phyloP scores from a whole-genome alignment of 2,888 invertebrate species.

The Dicranocentrus wangi region DNA sequence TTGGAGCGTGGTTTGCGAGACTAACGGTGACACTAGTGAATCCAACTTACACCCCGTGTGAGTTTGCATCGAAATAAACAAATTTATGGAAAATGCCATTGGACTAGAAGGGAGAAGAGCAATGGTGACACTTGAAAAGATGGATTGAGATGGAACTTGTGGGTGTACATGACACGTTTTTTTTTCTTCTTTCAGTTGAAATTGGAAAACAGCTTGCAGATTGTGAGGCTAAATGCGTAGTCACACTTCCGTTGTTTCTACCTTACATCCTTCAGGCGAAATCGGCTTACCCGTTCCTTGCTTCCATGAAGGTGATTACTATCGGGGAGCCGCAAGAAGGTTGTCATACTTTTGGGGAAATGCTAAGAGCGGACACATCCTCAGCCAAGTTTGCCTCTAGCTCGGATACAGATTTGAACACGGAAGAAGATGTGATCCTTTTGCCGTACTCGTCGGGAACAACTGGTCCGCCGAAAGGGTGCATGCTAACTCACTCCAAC shows the following conservation, averaged over 20 bases:
- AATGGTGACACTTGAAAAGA: not conserved
- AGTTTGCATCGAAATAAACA: conserved; percentile 3
- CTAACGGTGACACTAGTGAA: conserved; percentile 72
- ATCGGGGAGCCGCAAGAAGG: conserved; percentile 61
- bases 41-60: conserved; percentile 71
- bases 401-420: conserved; percentile 68
- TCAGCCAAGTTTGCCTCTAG: conserved; percentile 65
- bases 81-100: not conserved
- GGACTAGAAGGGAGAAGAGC: not conserved
- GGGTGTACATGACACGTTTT: not conserved
- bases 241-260: conserved; percentile 77
- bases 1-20: conserved; percentile 71
- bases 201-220: conserved; percentile 73
- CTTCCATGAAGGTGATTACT: conserved; percentile 51
- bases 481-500: conserved; percentile 67
- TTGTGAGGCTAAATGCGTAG: conserved; percentile 81
- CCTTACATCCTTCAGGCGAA: conserved; percentile 40
- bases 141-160: not conserved
- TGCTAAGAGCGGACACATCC: conserved; percentile 61
- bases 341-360: conserved; percentile 66
- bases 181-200: conserved; percentile 66
- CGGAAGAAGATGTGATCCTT: conserved; percentile 49
- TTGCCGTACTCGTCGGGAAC: conserved; percentile 66
- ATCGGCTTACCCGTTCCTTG: conserved; percentile 22
- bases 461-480: conserved; percentile 62